Evolutionary conservation across 2,888 invertebrate genomes (phyloP).

Genomic region (Microctonus hyperodae): DNA sequence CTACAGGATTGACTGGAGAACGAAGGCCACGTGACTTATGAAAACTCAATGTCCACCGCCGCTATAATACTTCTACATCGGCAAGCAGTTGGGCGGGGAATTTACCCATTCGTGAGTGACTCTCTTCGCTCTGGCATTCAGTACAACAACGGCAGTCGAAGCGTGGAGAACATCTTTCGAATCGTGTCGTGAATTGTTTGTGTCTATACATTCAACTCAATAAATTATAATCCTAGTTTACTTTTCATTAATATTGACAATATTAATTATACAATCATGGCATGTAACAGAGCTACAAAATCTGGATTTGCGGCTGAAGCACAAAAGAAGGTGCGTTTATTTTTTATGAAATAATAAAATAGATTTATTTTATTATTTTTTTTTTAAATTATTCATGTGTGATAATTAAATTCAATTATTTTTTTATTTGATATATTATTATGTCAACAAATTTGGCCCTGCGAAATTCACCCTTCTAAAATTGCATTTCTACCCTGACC

Average conservation of each 20-base stretch:
- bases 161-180: slow-evolving; percentile 34
- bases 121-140: slow-evolving; percentile 40
- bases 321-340: slow-evolving; percentile 85
- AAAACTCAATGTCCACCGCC: slow-evolving; percentile 20
- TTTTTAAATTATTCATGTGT: not conserved
- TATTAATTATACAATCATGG: slow-evolving; percentile 67
- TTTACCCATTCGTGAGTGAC: slow-evolving; percentile 27
- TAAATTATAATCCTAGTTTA: slow-evolving; percentile 9
- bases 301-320: slow-evolving; percentile 97
- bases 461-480: slow-evolving; percentile 16
- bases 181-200: slow-evolving; percentile 2
- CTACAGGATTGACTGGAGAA: slow-evolving; percentile 27
- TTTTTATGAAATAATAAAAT: not conserved
- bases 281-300: slow-evolving; percentile 84
- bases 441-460: no score
- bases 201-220: slow-evolving; percentile 13
- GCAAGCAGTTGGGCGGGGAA: slow-evolving; percentile 33
- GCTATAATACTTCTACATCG: slow-evolving; percentile 19
- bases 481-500: slow-evolving; percentile 46
- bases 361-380: not conserved
- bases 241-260: slow-evolving; percentile 17
- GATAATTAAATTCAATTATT: not conserved
- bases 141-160: slow-evolving; percentile 52
- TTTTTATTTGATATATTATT: not conserved
- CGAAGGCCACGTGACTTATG: slow-evolving; percentile 30